Conservation (phyloP, 1,140 invertebrate species). For the Hylaeus anthracinus region DNA sequence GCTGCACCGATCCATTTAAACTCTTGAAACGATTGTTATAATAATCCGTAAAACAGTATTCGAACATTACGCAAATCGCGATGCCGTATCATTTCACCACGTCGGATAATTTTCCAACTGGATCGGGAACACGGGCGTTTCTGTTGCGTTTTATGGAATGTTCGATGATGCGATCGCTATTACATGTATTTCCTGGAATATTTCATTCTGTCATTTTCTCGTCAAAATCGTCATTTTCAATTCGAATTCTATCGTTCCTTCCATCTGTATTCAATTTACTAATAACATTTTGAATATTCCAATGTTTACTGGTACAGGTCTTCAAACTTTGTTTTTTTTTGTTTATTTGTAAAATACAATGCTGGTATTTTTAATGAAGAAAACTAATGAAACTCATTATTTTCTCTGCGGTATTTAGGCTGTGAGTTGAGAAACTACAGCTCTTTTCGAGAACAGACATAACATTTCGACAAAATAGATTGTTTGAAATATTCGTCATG, state of each 20-base stretch:
- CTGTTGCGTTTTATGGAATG: not conserved
- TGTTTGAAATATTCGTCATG: no score
- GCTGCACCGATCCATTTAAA: not conserved
- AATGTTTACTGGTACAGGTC: no score
- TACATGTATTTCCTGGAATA: not conserved
- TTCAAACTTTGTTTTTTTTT: no score
- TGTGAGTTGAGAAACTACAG: no score
- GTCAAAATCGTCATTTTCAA: not conserved
- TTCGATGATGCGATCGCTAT: not conserved
- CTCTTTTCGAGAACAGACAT: no score
- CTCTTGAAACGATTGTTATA: not conserved
- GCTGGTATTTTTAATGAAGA: no score
- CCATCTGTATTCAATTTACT: not conserved
- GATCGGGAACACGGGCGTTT: not conserved
- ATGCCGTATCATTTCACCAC: not conserved
- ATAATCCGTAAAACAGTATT: not conserved
- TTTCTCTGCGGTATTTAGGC: no score
- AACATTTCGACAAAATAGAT: no score
- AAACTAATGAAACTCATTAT: no score
- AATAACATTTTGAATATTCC: no score
- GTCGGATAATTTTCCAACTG: not conserved
- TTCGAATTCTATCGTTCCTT: not conserved
- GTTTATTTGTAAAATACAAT: no score
- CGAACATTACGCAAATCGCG: no score
- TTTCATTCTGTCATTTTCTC: not conserved